These are phyloP conservation scores for Luscinia megarhynchos DNA, from an alignment of 2,797 vertebrate species.

Conservation along the genomic window DNA sequence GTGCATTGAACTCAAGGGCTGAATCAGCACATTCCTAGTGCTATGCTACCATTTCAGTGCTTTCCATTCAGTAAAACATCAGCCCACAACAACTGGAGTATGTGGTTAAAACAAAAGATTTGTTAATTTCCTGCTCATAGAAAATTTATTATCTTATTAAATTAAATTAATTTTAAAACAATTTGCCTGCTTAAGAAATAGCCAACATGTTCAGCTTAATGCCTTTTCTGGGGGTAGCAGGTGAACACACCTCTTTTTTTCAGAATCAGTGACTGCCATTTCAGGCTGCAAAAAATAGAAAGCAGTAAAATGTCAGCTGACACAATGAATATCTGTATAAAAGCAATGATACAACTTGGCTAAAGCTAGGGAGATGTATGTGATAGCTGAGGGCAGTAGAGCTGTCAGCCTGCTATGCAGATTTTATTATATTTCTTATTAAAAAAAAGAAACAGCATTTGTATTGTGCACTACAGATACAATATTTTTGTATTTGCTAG, in stretches of 20 bases:
- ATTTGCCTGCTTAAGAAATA: neutral
- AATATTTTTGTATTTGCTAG: neutral
- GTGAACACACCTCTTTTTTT: constrained; percentile 64
- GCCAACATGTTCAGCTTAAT: neutral
- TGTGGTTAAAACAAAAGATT: neutral
- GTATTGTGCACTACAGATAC: neutral
- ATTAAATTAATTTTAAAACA: neutral
- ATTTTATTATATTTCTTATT: constrained; percentile 30
- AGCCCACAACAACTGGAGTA: neutral
- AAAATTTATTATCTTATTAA: neutral
- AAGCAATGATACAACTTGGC: constrained; percentile 60
- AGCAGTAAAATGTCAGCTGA: constrained; percentile 74
- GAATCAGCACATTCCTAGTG: neutral
- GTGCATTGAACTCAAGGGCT: neutral
- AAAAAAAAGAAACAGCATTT: neutral
- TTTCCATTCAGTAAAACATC: neutral
- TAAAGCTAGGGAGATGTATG: constrained; percentile 43
- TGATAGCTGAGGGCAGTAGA: constrained; percentile 58
- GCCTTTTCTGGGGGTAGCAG: constrained; percentile 26
- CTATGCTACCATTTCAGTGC: neutral
- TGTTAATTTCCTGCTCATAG: neutral
- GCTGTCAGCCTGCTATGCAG: constrained; percentile 33
- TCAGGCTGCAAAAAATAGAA: constrained; percentile 69
- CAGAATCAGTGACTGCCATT: constrained; percentile 52
- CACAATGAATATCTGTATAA: constrained; percentile 62